Evolutionary conservation across 2,113 vertebrate genomes (phyloP).

Genomic region (Peromyscus polionotus): DNA sequence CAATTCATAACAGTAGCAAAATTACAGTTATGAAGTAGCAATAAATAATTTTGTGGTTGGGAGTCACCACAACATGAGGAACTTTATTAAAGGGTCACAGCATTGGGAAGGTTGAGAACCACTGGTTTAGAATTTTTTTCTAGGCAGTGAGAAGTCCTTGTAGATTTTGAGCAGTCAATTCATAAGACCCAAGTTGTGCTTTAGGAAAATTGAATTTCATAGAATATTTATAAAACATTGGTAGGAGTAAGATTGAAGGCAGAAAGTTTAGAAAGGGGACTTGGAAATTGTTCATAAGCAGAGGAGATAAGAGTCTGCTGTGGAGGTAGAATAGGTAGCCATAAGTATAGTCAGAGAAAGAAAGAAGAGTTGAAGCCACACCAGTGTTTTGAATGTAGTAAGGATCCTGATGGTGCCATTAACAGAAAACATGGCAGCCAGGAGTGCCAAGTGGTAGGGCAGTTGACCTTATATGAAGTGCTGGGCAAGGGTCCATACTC

Average conservation of each 20-base stretch:
- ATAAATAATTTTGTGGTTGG: background rate
- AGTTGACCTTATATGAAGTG: conserved; percentile 38
- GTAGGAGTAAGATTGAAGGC: background rate
- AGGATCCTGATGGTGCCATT: background rate
- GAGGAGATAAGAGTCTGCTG: conserved; percentile 20
- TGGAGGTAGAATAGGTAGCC: conserved; percentile 21
- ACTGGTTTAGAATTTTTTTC: conserved; percentile 1
- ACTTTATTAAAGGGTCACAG: background rate
- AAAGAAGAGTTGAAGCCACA: conserved; percentile 28
- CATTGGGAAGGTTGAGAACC: background rate
- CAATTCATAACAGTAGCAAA: background rate
- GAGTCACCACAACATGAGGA: background rate
- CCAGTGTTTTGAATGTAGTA: background rate
- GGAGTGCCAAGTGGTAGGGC: background rate
- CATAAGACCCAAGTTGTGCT: conserved; percentile 24
- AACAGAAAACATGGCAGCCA: conserved; percentile 20
- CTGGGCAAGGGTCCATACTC: background rate
- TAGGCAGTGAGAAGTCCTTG: background rate
- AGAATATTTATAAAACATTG: background rate
- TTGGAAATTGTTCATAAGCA: conserved; percentile 11
- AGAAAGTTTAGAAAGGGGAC: background rate
- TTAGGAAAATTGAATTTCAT: conserved; percentile 43
- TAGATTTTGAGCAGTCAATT: conserved; percentile 16
- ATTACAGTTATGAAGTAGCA: background rate
- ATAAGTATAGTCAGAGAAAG: background rate